These are phyloP conservation scores for Antennarius striatus DNA, from an alignment of 2,113 vertebrate genomes.

Conservation along the genomic window DNA sequence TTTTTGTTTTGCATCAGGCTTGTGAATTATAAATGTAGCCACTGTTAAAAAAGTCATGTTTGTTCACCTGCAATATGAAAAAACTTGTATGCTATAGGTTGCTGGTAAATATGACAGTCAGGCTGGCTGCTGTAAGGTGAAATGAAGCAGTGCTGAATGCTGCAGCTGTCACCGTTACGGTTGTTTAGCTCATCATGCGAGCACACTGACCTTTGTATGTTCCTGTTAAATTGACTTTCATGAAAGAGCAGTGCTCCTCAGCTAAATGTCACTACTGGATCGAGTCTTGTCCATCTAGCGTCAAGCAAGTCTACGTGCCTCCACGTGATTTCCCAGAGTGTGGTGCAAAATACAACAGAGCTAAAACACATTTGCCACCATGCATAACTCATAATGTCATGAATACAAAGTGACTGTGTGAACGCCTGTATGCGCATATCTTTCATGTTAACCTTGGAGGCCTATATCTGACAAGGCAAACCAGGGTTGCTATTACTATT, in stretches of 20 bases:
- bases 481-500: background rate
- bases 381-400: background rate
- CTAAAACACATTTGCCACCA: background rate
- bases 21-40: background rate
- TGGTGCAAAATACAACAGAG: background rate
- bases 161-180: conserved; percentile 9
- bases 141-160: background rate
- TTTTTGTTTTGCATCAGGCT: background rate
- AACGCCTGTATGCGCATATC: background rate
- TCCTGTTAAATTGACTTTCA: conserved; percentile 68
- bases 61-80: background rate
- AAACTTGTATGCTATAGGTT: background rate
- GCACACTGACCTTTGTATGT: conserved; percentile 66
- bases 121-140: background rate
- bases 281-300: conserved; percentile 51
- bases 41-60: too few relatives aligned
- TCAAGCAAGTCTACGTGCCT: conserved; percentile 21
- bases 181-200: conserved; percentile 53
- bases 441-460: background rate
- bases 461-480: background rate
- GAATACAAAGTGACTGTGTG: background rate
- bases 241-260: conserved; percentile 66
- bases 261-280: conserved; percentile 69
- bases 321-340: background rate
- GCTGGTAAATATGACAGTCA: background rate